Evolutionary conservation across 2,113 vertebrate genomes (phyloP).

Genomic region (Ardeotis arabs): DNA sequence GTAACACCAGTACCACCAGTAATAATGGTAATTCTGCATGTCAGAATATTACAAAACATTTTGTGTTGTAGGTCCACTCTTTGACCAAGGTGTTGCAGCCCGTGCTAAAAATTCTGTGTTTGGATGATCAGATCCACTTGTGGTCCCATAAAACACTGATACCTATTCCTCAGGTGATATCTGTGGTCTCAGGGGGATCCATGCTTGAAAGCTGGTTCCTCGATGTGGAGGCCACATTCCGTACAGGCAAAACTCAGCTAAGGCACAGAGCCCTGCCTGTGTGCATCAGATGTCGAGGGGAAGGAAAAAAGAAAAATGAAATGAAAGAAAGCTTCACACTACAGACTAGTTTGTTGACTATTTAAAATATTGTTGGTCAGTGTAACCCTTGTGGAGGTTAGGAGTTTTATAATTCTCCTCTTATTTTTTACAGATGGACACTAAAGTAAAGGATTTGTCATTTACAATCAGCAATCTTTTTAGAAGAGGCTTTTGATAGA

Average conservation of each 20-base stretch:
- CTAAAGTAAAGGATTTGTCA: not conserved
- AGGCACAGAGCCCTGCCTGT: fast-evolving
- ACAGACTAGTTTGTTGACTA: not conserved
- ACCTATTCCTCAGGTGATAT: not conserved
- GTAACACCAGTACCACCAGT: not conserved
- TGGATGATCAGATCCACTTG: not conserved
- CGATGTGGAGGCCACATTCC: fast-evolving
- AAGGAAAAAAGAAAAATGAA: not conserved
- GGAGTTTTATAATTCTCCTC: not conserved
- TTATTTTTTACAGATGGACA: not conserved
- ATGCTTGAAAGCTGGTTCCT: not conserved
- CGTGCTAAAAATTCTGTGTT: not conserved
- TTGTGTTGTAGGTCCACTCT: not conserved
- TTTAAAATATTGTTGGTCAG: not conserved
- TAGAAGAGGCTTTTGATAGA: not conserved
- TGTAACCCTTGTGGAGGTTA: not conserved
- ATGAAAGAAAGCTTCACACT: not conserved
- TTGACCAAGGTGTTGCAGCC: not conserved
- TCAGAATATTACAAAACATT: not conserved
- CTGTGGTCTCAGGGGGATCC: not conserved
- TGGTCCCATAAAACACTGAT: not conserved
- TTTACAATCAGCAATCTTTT: not conserved
- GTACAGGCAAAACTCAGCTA: not conserved
- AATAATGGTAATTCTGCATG: not conserved
- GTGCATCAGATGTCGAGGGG: no score